Evolutionary conservation across 1,140 invertebrate genomes (phyloP).

Genomic region (Drosophila setifemur): DNA sequence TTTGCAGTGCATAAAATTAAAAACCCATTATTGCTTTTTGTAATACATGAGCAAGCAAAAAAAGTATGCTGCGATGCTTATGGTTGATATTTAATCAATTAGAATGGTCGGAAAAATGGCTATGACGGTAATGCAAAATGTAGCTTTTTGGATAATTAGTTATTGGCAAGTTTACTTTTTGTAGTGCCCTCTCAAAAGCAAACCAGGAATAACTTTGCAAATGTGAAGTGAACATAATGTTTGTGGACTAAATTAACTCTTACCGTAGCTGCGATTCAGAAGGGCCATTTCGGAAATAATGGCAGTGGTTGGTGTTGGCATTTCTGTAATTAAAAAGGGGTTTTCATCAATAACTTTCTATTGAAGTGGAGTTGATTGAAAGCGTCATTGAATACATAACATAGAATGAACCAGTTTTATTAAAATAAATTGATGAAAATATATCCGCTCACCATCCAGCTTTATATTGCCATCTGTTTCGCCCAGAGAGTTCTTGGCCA

Average conservation of each 20-base stretch:
- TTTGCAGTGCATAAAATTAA: slow-evolving; percentile 68
- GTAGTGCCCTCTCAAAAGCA: background rate
- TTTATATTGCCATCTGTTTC: slow-evolving; percentile 96
- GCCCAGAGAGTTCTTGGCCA: slow-evolving; percentile 96
- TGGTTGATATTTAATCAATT: slow-evolving; percentile 38
- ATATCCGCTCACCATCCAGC: slow-evolving; percentile 90
- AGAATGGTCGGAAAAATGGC: slow-evolving; percentile 52
- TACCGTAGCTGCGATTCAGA: slow-evolving; percentile 78
- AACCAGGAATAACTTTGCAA: background rate
- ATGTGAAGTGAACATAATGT: background rate
- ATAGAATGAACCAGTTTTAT: no score
- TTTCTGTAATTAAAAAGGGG: slow-evolving; percentile 84
- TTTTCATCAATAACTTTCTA: no score
- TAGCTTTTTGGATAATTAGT: background rate
- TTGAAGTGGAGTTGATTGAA: no score
- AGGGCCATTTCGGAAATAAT: slow-evolving; percentile 84
- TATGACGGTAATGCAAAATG: slow-evolving; percentile 10
- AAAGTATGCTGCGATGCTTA: slow-evolving; percentile 25
- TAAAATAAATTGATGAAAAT: slow-evolving; percentile 6
- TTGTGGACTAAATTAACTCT: slow-evolving; percentile 14
- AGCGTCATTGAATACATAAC: no score
- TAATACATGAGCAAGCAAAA: slow-evolving; percentile 32
- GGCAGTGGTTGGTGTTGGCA: slow-evolving; percentile 87
- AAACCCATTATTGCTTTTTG: slow-evolving; percentile 42
- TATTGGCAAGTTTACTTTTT: background rate